Evolutionary conservation across 2,888 invertebrate species (phyloP).

Genomic region (Diloba caeruleocephala): DNA sequence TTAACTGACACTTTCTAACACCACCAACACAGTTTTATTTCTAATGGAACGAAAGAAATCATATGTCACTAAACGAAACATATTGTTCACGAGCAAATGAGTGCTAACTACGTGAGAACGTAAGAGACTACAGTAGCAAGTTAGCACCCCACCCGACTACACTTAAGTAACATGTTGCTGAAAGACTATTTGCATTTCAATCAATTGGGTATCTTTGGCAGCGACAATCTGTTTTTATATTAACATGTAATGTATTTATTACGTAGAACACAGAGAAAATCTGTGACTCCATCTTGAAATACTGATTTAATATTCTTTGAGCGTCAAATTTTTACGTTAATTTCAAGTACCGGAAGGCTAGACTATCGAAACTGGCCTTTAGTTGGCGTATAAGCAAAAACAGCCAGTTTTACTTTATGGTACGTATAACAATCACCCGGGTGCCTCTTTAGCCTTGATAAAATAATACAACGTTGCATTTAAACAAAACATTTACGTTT

Average conservation of each 20-base stretch:
- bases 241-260: conserved; percentile 1
- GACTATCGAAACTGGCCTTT: background rate
- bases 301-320: background rate
- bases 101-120: conserved; percentile 33
- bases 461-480: conserved; percentile 12
- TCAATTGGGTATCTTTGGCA: conserved; percentile 14
- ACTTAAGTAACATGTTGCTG: conserved; percentile 49
- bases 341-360: background rate
- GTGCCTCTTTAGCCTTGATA: conserved; percentile 16
- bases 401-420: background rate
- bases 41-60: conserved; percentile 14
- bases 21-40: conserved; percentile 32
- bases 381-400: background rate
- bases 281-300: background rate
- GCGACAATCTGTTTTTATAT: background rate
- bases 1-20: conserved; percentile 4
- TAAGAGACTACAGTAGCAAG: conserved; percentile 15
- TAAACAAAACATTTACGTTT: conserved; percentile 3
- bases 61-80: conserved; percentile 15
- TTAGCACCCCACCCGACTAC: conserved; percentile 48
- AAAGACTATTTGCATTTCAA: conserved; percentile 38
- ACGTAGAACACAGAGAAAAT: background rate
- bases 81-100: conserved; percentile 27
- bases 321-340: background rate
- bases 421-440: conserved; percentile 5